Base-by-base conservation (phyloP, 2,797 vertebrate species). In the Pangasius macronema region DNA sequence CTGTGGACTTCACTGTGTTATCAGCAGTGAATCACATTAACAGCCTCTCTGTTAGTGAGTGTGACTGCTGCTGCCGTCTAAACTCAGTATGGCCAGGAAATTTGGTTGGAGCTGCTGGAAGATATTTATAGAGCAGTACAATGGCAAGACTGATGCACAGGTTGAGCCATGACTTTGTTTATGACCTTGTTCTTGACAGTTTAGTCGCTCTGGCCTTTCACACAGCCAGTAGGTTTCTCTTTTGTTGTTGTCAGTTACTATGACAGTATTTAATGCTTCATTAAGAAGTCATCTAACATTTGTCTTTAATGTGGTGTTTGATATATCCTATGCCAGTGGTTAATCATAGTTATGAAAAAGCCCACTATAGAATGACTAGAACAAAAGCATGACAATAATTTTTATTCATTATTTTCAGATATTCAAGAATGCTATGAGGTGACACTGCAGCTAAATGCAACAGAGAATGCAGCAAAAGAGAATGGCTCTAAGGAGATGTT, bases 381-480 rank as follows among this genome's bases (percentile, higher is more conserved):
- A 20, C 8, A 30, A 30, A 67, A 67, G 9, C 16, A 83, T 49
- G 2, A 24, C n/a, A 49, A 59, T 73, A 46, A 22, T 20, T 30
- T 85, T 88, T 39, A 88, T 89, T 88, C 80, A 68, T 89, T 83
- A 65, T 91, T 93, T 88, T 75, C 94, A 96, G 95, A 96, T 93
- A 96, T 96, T 93, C 96, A 96, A 91, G 95, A 96, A 93, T 96
- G 95, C 93, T 96, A 96, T 92, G 95, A 96, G 92, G 93, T 96
- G 92, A 96, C 96, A 90, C 93, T 96, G 93, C 94, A 95, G 84
- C 94, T 95, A 84, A 96, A 95, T 90, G 87, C 93, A 70, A 91
- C 92, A 80, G 92, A 93, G 91, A 93, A 91, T 85, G 92, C 88
- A 90, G 92, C 89, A 86, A 93, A 93, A 91, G 93, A 94, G 90